These are phyloP conservation scores for Bubo bubo DNA, from an alignment of 2,113 vertebrate genomes.

Conservation along the genomic window DNA sequence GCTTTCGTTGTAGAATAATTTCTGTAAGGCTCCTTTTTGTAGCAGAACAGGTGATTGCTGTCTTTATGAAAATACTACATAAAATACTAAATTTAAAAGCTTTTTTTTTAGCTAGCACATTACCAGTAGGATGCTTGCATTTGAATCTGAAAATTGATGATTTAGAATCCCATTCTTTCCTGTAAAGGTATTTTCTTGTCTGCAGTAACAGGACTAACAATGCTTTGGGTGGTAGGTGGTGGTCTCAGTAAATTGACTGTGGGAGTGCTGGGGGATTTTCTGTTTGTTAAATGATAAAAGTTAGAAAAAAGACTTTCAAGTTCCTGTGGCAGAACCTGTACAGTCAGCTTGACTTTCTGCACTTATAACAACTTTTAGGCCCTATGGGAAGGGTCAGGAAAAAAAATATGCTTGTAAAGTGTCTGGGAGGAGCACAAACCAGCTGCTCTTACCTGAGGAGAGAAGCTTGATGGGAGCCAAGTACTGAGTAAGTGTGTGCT, in stretches of 20 bases:
- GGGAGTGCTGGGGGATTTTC: background rate
- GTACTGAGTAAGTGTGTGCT: background rate
- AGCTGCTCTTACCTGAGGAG: background rate
- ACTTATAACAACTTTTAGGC: background rate
- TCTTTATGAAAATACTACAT: background rate
- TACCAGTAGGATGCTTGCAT: background rate
- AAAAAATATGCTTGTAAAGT: background rate
- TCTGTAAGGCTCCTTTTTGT: background rate
- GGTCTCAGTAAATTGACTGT: background rate
- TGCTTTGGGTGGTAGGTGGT: background rate
- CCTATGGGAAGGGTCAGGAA: background rate
- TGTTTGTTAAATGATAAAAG: background rate
- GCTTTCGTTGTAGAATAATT: background rate
- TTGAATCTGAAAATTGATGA: background rate
- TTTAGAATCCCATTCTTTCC: background rate
- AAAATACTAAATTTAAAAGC: background rate
- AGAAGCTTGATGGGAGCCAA: background rate
- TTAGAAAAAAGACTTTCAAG: background rate
- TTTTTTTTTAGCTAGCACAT: background rate
- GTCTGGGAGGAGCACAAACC: conserved; percentile 23
- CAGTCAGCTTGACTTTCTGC: background rate
- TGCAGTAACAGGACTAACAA: background rate
- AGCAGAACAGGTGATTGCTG: background rate
- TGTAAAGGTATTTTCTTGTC: background rate
- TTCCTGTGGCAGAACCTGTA: conserved; percentile 20